These are phyloP conservation scores for Tangara arthus DNA, from an alignment of 2,797 vertebrate genomes.

Conservation along the genomic window DNA sequence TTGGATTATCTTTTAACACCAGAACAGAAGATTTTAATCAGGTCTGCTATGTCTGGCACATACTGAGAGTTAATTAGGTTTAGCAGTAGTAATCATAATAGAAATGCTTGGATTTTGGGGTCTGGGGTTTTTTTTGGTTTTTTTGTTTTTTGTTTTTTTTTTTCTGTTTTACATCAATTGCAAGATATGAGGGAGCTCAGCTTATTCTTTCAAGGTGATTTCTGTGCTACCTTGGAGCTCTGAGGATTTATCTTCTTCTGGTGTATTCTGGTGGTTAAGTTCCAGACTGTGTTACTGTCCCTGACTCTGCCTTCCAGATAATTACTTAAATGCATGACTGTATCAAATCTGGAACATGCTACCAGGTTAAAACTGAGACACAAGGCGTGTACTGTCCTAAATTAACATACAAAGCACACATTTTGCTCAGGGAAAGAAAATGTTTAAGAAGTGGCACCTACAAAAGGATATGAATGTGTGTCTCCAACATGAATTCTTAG, in stretches of 20 bases:
- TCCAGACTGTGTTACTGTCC: not conserved
- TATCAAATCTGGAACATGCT: not conserved
- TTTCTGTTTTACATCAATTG: not conserved
- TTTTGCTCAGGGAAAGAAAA: not conserved
- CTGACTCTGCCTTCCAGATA: not conserved
- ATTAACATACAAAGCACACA: not conserved
- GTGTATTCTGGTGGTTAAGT: not conserved
- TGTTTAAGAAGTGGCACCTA: not conserved
- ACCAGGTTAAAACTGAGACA: not conserved
- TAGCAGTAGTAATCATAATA: not conserved
- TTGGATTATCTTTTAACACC: slow-evolving; percentile 28
- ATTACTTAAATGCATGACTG: not conserved
- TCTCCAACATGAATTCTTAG: not conserved
- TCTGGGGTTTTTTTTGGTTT: not conserved
- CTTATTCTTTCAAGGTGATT: not conserved
- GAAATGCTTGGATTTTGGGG: not conserved
- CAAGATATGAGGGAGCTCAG: not conserved
- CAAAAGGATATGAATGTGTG: not conserved
- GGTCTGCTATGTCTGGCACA: slow-evolving; percentile 13
- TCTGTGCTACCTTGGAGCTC: not conserved
- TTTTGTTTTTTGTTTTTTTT: not conserved
- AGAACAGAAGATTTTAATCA: slow-evolving; percentile 38
- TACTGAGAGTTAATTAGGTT: slow-evolving; percentile 35
- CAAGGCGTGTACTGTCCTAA: not conserved
- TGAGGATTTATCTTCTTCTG: not conserved